A percentile compares a stretch with the other conserved stretches of the same genome.
phyloP scores from a whole-genome alignment of 1,140 invertebrate species.

The Bombyx mori region DNA sequence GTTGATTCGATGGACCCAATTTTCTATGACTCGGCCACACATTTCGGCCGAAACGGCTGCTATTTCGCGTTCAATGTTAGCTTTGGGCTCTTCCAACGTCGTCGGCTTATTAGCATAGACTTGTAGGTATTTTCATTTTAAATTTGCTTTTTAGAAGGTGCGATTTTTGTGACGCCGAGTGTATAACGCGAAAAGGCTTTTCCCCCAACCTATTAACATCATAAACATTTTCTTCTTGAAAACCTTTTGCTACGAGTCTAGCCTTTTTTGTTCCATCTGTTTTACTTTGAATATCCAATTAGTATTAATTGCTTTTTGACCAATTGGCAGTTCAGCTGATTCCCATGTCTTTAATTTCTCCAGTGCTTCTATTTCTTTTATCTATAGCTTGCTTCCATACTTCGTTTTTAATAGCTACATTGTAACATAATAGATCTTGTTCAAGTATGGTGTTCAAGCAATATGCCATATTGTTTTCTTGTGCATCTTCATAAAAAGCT shows the following conservation, averaged over 20 bases:
- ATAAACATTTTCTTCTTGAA: background rate
- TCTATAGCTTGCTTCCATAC: no score
- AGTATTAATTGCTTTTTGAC: background rate
- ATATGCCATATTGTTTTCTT: background rate
- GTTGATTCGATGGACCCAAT: background rate
- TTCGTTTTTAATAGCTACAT: no score
- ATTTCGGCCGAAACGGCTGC: conserved; percentile 3
- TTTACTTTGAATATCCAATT: background rate
- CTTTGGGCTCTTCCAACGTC: conserved; percentile 4
- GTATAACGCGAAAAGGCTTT: no score
- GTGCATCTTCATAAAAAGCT: no score
- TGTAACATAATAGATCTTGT: no score
- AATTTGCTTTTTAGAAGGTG: no score
- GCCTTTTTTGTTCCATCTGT: conserved; percentile 1
- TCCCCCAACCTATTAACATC: no score
- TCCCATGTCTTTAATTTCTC: background rate
- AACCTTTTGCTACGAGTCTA: conserved; percentile 1
- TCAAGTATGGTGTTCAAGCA: no score
- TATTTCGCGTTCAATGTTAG: conserved; percentile 6
- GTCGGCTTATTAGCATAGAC: conserved; percentile 5
- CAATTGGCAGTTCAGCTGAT: background rate
- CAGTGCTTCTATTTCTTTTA: background rate
- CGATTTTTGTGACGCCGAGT: no score
- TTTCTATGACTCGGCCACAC: background rate
- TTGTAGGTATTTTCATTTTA: no score